Conservation (phyloP, 2,888 invertebrate genomes). For the Tridacna gigas region DNA sequence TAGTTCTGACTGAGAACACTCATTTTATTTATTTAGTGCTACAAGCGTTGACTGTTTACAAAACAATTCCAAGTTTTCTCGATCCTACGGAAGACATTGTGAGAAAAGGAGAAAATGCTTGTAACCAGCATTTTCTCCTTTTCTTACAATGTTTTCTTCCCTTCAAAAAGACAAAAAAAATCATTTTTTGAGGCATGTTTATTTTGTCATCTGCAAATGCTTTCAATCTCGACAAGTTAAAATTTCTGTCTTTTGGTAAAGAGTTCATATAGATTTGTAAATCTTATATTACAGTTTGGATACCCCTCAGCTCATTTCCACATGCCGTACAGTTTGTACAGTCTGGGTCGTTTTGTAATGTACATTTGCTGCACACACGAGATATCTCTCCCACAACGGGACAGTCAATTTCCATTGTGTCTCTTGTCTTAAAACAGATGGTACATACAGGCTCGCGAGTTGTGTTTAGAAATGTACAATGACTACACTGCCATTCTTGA, state of each 20-base stretch:
- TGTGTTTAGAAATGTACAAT: slow-evolving; percentile 63
- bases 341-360: slow-evolving; percentile 58
- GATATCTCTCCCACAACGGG: slow-evolving; percentile 47
- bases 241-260: not conserved
- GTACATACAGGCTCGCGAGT: slow-evolving; percentile 45
- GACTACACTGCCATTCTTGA: slow-evolving; percentile 51
- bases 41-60: no score
- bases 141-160: not conserved
- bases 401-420: slow-evolving; percentile 49
- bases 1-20: no score
- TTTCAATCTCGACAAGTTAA: no score
- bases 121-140: slow-evolving; percentile 5
- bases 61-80: no score
- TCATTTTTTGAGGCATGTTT: no score
- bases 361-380: slow-evolving; percentile 63
- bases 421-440: slow-evolving; percentile 64
- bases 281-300: slow-evolving; percentile 55
- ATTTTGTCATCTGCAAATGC: no score
- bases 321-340: slow-evolving; percentile 52
- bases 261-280: no score
- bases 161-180: no score
- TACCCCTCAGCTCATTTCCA: slow-evolving; percentile 43
- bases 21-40: no score
- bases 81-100: no score
- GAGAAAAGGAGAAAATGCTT: not conserved